Evolutionary conservation across 2,113 vertebrate species (phyloP), one percentile per base, ranked within the genome.

Genomic region (Ciconia boyciana): DNA sequence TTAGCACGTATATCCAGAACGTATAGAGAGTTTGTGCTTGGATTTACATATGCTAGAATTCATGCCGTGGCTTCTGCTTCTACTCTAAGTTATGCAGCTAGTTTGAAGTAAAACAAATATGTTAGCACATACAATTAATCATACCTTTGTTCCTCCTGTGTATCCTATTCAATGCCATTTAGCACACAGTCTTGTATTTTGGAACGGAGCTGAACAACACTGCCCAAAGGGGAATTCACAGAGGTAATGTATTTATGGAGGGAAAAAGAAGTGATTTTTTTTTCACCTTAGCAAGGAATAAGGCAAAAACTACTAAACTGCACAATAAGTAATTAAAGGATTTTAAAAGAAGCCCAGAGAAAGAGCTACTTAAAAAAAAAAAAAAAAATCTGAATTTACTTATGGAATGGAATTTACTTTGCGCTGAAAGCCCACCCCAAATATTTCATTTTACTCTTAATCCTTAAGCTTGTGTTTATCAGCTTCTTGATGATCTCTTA

Each of bases 401-500:
- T 24, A 43, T 6, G 11, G 31, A 78, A 19, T 78, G 11, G 31
- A 78, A 19, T 78, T 13, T 9, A 83, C 32, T 71, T 79, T 21
- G 28, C 31, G 71, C 57, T 65, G 29, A 92, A 75, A 82, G 17
- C 16, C 32, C 57, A 72, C 25, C 19, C 15, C 25, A 79, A 64
- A 65, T 43, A 82, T 52, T 89, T 87, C 8, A 89, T 85, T 89
- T 91, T 72, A 48, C 16, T 51, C 41, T 94, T 91, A 96, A 94
- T 68, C 52, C 49, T 81, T 81, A 79, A 77, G 4, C 28, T 39
- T 66, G 32, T 65, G 41, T 83, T 92, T 87, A 66, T 87, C 87
- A 91, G 28, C 66, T 87, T 52, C 87, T 89, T 80, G 70, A 94
- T 6, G 46, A 93, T 65, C 31, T 94, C 74, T 97, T 95, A 94